phyloP scores from a whole-genome alignment of 2,113 vertebrate species.

The Alligator sinensis region DNA sequence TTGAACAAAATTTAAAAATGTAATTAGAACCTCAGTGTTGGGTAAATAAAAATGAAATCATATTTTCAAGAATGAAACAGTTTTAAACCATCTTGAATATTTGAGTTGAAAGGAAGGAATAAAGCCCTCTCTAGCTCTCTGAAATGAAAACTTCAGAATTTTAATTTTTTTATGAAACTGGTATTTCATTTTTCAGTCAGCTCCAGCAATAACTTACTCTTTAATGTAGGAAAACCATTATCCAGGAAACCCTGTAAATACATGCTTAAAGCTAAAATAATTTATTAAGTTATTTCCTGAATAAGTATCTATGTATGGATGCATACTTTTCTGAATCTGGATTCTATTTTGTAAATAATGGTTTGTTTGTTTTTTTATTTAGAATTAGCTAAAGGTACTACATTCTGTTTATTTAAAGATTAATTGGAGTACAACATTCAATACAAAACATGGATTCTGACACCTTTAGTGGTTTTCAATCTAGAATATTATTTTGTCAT shows the following conservation, averaged over 20 bases:
- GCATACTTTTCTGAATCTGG: not conserved
- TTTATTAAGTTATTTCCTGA: not conserved
- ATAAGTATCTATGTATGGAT: not conserved
- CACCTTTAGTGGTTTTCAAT: not conserved
- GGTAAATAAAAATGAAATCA: not conserved
- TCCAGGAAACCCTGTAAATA: not conserved
- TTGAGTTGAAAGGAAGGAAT: not conserved
- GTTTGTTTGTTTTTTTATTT: constrained; percentile 20
- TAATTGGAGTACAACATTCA: not conserved
- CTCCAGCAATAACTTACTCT: not conserved
- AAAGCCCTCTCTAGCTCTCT: not conserved
- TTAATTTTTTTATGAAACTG: not conserved
- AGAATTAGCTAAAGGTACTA: not conserved
- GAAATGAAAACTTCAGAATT: not conserved
- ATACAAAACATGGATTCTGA: not conserved
- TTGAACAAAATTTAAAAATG: not conserved
- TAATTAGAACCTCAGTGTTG: not conserved
- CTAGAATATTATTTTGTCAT: not conserved
- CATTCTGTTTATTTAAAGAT: not conserved
- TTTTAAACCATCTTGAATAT: not conserved
- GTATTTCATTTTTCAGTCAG: not conserved
- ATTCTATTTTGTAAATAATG: not conserved
- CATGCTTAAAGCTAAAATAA: constrained; percentile 1
- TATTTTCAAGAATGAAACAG: not conserved
- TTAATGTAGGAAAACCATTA: not conserved